Base-by-base conservation (phyloP, 2,888 invertebrate genomes). In the Lampropteryx suffumata region DNA sequence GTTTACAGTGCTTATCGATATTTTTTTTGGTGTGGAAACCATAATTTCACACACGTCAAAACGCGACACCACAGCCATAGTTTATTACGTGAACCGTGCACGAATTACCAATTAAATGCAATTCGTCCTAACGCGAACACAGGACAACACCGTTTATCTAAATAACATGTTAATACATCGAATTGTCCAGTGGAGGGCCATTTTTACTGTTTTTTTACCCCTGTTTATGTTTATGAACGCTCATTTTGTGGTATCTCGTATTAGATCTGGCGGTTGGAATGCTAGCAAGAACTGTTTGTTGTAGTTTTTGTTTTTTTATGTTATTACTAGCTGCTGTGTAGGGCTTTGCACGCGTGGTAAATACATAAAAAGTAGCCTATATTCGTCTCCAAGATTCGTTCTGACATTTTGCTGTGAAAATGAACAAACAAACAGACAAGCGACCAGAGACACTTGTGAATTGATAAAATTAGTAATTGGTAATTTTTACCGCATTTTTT, bases 151-250 rank as follows among this genome's bases (percentile, higher is more conserved):
- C 73, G 68, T 76, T 83, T 83, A 84, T 79, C 76, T 75, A 75
- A 85, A 84, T 82, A 82, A 79, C 82, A 82, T 79, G 80, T 74
- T 79, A 78, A 80, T 77, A 79, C 64, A 64, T 58, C 54, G 55
- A 48, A 49, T 29, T 46, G 50, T 50, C 45, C 50, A 32, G 29
- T 24, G 46, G 62, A 68, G 75, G 74, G 70, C 71, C 65, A 62
- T 66, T 71, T 71, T 71, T 71, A 7, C 1, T 71, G 70, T 32
- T 46, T 69, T 70, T 65, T 33, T 41, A 33, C 41, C 41, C 41
- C 12, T 32, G 24, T 32, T 30, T 39, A 65, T 50, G 65, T 69
- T 72, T 69, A 58, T 72, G 72, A 72, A 71, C 69, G 71, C 69
- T 74, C 71, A 72, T 79, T 77, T 3, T 73, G 65, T 57, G 61